Evolutionary conservation across 1,140 invertebrate genomes (phyloP).

Genomic region (Tachypleus tridentatus): DNA sequence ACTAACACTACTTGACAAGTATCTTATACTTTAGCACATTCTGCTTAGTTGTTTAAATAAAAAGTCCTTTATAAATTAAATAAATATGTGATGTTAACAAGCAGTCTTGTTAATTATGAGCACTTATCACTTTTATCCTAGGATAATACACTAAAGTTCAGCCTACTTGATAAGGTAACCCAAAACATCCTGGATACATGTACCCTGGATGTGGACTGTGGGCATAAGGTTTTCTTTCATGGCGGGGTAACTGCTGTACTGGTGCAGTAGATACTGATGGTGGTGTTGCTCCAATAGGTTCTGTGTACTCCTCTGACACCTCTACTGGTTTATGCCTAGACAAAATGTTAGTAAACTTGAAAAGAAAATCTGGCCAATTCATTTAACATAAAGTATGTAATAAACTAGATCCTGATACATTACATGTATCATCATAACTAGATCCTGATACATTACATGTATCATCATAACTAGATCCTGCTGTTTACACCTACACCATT

Average conservation of each 20-base stretch:
- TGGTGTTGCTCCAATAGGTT: slow-evolving; percentile 13
- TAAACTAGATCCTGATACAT: too few relatives aligned
- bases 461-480: too few relatives aligned
- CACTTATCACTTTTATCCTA: not conserved
- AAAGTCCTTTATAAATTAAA: not conserved
- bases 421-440: too few relatives aligned
- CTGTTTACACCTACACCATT: too few relatives aligned
- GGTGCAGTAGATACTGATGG: slow-evolving; percentile 10
- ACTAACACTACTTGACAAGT: too few relatives aligned
- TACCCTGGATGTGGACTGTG: not conserved
- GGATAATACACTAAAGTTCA: slow-evolving; percentile 2
- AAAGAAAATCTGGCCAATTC: not conserved
- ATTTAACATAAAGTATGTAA: too few relatives aligned
- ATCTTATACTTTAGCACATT: not conserved
- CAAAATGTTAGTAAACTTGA: not conserved
- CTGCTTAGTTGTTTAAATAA: not conserved
- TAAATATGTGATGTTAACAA: slow-evolving; percentile 1
- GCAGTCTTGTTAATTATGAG: not conserved
- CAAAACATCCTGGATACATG: slow-evolving; percentile 10
- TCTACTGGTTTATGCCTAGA: slow-evolving; percentile 1
- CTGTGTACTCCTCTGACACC: slow-evolving; percentile 7
- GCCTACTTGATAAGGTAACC: slow-evolving; percentile 18
- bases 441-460: too few relatives aligned
- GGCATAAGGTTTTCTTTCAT: slow-evolving; percentile 5
- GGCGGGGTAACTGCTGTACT: slow-evolving; percentile 3